Evolutionary conservation across 64 coral and sea anemone genomes (phyloP).

Genomic region (Anthopleura sola): DNA sequence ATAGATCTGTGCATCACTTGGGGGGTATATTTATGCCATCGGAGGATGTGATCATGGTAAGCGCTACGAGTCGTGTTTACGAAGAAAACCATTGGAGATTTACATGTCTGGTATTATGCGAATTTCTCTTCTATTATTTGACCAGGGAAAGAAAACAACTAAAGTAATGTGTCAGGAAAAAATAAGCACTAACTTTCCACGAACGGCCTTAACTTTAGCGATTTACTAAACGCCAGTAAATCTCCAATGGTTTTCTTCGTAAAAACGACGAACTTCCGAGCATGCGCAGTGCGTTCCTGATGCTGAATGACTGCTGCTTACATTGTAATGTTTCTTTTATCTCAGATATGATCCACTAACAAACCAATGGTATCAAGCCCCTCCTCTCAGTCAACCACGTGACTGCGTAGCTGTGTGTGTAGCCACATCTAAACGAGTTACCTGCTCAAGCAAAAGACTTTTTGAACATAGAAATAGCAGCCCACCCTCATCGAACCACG

Average conservation of each 20-base stretch:
- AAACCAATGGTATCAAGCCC: constrained; percentile 83
- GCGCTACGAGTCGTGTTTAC: constrained; percentile 53
- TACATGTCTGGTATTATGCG: too few species aligned
- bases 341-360: constrained; percentile 90
- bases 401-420: constrained; percentile 97
- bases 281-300: too few species aligned
- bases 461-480: constrained; percentile 54
- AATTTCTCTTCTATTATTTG: too few species aligned
- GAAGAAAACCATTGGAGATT: too few species aligned
- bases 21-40: constrained; percentile 90
- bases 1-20: constrained; percentile 34
- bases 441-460: constrained; percentile 49
- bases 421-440: constrained; percentile 72
- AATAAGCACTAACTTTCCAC: too few species aligned
- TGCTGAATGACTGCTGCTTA: not conserved
- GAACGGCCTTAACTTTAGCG: too few species aligned
- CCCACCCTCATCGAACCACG: constrained; percentile 14
- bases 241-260: too few species aligned
- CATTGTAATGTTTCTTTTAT: not conserved
- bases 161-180: too few species aligned
- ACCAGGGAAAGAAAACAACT: too few species aligned
- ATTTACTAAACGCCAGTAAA: too few species aligned
- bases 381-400: constrained; percentile 86
- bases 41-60: constrained; percentile 95
- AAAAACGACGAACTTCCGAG: too few species aligned